Evolutionary conservation across 1,140 invertebrate genomes (phyloP).

Genomic region (Apis laboriosa): DNA sequence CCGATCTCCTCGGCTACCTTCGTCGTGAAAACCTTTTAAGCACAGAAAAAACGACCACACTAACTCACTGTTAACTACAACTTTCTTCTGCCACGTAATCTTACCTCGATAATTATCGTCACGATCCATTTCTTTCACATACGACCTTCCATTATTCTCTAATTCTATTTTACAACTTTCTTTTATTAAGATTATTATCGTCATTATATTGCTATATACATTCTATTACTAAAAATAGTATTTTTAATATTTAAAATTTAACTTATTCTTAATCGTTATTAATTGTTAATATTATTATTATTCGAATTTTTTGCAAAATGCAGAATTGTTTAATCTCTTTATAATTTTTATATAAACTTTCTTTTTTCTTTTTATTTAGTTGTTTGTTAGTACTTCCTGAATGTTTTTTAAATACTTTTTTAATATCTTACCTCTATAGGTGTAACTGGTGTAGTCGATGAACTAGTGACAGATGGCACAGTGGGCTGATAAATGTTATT

Average conservation of each 20-base stretch:
- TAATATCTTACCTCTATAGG: constrained; percentile 70
- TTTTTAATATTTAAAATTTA: no score
- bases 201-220: neutral
- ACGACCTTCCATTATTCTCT: constrained; percentile 2
- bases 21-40: constrained; percentile 62
- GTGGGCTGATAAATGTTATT: constrained; percentile 65
- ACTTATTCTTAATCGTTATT: no score
- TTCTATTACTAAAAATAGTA: no score
- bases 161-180: neutral
- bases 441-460: constrained; percentile 73
- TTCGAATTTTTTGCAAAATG: no score
- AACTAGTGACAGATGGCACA: constrained; percentile 68
- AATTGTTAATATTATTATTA: no score
- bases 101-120: constrained; percentile 40
- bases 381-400: neutral
- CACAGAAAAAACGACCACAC: constrained; percentile 61
- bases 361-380: neutral
- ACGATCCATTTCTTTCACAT: constrained; percentile 33
- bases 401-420: neutral
- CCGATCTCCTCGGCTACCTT: constrained; percentile 57
- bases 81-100: constrained; percentile 48
- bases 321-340: no score
- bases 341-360: no score
- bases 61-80: constrained; percentile 50
- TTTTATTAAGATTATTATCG: neutral